phyloP scores from a whole-genome alignment of 2,113 vertebrate species.

The Hemibates koningsi region DNA sequence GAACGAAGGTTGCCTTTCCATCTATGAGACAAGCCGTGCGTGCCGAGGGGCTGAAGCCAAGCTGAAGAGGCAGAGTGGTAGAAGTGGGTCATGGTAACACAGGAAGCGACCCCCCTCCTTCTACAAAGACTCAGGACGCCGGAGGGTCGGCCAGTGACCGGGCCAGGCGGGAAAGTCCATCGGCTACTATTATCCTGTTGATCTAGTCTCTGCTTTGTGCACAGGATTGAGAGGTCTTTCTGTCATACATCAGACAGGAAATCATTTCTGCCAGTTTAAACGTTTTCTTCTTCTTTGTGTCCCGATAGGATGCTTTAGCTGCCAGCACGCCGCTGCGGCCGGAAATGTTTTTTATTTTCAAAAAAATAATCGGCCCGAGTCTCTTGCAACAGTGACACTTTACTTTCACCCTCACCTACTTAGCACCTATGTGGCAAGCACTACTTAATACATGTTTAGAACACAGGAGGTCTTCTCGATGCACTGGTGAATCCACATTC shows the following conservation, averaged over 20 bases:
- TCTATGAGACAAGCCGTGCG: background rate
- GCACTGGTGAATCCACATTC: background rate
- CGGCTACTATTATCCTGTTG: slow-evolving; percentile 55
- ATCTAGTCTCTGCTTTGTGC: background rate
- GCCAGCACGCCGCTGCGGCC: background rate
- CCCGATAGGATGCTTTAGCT: background rate
- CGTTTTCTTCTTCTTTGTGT: background rate
- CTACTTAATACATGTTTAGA: background rate
- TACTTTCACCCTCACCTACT: background rate
- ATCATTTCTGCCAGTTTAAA: background rate
- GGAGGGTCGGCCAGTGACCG: background rate
- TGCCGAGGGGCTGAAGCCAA: background rate
- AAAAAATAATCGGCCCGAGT: background rate
- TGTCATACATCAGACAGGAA: slow-evolving; percentile 11
- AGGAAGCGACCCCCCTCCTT: slow-evolving; percentile 45
- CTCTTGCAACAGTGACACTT: background rate
- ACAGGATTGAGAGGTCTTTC: background rate
- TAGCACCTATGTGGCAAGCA: background rate
- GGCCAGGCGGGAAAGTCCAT: background rate
- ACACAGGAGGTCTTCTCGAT: background rate
- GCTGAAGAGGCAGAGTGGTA: background rate
- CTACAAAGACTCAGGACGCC: slow-evolving; percentile 19
- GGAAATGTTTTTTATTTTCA: slow-evolving; percentile 33
- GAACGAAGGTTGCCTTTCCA: background rate
- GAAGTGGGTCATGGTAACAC: slow-evolving; percentile 40